Evolutionary conservation across 2,113 vertebrate species (phyloP).

Genomic region (Leucoraja erinaceus): DNA sequence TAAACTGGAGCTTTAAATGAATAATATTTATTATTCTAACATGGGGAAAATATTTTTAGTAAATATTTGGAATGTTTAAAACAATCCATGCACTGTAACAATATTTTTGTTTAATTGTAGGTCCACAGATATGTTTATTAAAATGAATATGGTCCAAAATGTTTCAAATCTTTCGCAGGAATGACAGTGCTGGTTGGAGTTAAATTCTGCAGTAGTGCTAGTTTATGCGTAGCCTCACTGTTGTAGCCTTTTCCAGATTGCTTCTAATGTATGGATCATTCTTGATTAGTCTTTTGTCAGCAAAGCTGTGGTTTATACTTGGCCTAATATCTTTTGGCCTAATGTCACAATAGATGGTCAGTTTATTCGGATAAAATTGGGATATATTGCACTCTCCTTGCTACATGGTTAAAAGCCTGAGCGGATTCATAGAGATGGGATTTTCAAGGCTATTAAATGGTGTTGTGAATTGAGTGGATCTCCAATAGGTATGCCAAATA

Average conservation of each 20-base stretch:
- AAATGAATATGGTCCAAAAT: not conserved
- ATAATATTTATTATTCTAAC: not conserved
- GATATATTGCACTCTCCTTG: not conserved
- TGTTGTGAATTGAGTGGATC: not conserved
- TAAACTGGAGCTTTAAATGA: not conserved
- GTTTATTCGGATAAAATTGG: not conserved
- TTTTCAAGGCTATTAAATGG: not conserved
- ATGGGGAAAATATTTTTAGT: not conserved
- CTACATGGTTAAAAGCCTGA: not conserved
- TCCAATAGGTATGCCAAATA: not conserved
- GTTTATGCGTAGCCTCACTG: not conserved
- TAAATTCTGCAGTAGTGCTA: not conserved
- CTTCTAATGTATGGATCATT: too few species aligned
- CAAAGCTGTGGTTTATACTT: too few species aligned
- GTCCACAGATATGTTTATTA: too few species aligned
- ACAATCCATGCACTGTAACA: not conserved
- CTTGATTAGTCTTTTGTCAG: too few species aligned
- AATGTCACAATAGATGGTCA: not conserved
- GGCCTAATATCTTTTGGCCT: not conserved
- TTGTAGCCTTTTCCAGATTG: too few species aligned
- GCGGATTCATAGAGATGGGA: not conserved
- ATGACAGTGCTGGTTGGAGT: not conserved
- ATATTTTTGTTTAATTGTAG: not conserved
- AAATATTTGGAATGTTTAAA: not conserved
- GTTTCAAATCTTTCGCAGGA: not conserved